These are phyloP conservation scores for Amiota communis DNA, from an alignment of 2,888 invertebrate species.

Conservation along the genomic window DNA sequence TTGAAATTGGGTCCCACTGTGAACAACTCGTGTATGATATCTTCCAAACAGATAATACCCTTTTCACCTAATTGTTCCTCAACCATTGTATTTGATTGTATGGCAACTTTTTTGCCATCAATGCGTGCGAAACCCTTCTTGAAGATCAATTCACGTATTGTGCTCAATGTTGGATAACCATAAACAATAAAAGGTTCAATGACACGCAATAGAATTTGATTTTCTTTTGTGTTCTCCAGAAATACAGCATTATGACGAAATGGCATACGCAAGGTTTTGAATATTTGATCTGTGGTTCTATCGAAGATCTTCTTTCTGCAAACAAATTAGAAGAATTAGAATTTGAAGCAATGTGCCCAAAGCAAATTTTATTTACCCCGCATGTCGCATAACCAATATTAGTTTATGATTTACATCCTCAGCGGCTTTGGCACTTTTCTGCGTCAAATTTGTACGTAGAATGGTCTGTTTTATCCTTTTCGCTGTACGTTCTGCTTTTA, in stretches of 20 bases:
- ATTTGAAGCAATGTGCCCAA: not conserved
- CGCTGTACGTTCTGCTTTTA: conserved; percentile 70
- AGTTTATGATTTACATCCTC: conserved; percentile 65
- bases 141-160: conserved; percentile 71
- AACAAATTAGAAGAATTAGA: not conserved
- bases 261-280: conserved; percentile 61
- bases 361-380: conserved; percentile 54
- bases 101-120: conserved; percentile 68
- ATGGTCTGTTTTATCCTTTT: conserved; percentile 66
- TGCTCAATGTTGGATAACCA: conserved; percentile 68
- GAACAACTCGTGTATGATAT: conserved; percentile 72
- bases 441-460: conserved; percentile 59
- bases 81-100: conserved; percentile 72
- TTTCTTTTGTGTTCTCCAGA: conserved; percentile 69
- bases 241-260: conserved; percentile 69
- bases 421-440: conserved; percentile 49
- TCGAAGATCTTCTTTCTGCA: conserved; percentile 70
- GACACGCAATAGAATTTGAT: conserved; percentile 68
- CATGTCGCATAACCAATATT: conserved; percentile 70
- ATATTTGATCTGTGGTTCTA: conserved; percentile 66
- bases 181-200: conserved; percentile 72
- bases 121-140: conserved; percentile 72
- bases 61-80: conserved; percentile 70
- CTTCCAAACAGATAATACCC: conserved; percentile 73
- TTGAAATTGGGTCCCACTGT: conserved; percentile 71